Conservation (phyloP, 2,113 vertebrate genomes). For the Isurus oxyrinchus region DNA sequence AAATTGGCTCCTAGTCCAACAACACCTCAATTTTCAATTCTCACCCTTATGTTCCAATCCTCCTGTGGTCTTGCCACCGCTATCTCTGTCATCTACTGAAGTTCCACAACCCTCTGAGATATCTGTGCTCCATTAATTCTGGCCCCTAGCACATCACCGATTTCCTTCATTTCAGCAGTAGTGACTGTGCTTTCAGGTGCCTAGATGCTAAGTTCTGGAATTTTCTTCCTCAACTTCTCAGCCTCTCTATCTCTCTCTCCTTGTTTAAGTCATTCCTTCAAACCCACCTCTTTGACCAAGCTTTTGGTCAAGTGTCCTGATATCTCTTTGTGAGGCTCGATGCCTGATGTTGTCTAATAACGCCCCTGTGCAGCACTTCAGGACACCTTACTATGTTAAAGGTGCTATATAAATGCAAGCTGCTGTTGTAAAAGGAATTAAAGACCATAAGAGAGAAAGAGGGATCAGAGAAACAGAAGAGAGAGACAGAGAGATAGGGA, state of each 20-base stretch:
- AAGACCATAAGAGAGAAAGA: neutral
- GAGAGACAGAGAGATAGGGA: neutral
- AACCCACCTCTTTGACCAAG: too few relatives aligned
- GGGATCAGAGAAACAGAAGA: neutral
- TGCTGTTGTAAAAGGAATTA: too few relatives aligned
- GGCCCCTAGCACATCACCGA: neutral
- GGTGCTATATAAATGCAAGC: too few relatives aligned
- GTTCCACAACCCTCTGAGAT: neutral
- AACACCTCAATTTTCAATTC: neutral
- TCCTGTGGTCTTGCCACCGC: neutral
- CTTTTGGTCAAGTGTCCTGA: too few relatives aligned
- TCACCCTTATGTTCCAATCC: neutral
- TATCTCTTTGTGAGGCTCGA: too few relatives aligned
- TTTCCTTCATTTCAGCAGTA: neutral
- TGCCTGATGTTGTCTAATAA: too few relatives aligned
- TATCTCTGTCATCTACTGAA: neutral
- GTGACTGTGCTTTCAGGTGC: neutral
- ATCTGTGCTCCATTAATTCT: neutral
- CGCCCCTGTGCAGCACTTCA: too few relatives aligned
- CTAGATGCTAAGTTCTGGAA: neutral
- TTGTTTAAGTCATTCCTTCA: too few relatives aligned
- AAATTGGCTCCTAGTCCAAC: neutral
- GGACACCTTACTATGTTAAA: too few relatives aligned
- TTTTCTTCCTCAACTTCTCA: too few relatives aligned
- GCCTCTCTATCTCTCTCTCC: too few relatives aligned